Evolutionary conservation across 1,140 invertebrate genomes (phyloP), one percentile per base, ranked within the genome.

Genomic region (Drosophila aff.): DNA sequence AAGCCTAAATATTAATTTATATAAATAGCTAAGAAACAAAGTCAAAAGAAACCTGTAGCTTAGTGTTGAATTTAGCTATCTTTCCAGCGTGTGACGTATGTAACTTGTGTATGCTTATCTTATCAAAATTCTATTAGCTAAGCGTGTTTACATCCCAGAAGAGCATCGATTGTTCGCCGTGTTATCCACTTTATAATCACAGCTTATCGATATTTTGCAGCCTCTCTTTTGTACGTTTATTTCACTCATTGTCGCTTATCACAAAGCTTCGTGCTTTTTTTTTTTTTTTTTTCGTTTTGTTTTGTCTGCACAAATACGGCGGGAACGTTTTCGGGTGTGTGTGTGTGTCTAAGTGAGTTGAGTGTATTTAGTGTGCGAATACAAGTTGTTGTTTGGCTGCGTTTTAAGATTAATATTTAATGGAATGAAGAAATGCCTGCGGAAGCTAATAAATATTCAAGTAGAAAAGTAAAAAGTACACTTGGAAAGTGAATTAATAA

Each of bases 281-380:
- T 26, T 26, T 26, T 26, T 26, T n/a, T 47, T 21, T n/a, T 47
- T 61, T 28, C 16, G 36, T 65, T 79, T 43, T 67, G 38, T 31
- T 53, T 36, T 44, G 21, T 44, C 33, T 44, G 10, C 55, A 16
- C 38, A 33, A 44, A 23, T 36, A 44, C 40, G 36, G 53, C 36
- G 36, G 44, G 13, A 46, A 28, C 10, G 59, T 50, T 6, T 26
- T 49, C 3, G 28, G 28, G 28, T 10, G 31, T 23, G 23, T 13
- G 50, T 31, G 31, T 49, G 23, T 31, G 31, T 28, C 28, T 72
- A 6, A n/a, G 16, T 18, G 13, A 21, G 43, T 36, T 33, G 41
- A 46, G 36, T 73, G 60, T 64, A 64, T 77, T 76, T 63, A 76
- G 66, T 66, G 62, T 23, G 58, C 11, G 59, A 49, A 46, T 59